Evolutionary conservation across 2,797 vertebrate species (phyloP).

Genomic region (Cyclopterus lumpus): DNA sequence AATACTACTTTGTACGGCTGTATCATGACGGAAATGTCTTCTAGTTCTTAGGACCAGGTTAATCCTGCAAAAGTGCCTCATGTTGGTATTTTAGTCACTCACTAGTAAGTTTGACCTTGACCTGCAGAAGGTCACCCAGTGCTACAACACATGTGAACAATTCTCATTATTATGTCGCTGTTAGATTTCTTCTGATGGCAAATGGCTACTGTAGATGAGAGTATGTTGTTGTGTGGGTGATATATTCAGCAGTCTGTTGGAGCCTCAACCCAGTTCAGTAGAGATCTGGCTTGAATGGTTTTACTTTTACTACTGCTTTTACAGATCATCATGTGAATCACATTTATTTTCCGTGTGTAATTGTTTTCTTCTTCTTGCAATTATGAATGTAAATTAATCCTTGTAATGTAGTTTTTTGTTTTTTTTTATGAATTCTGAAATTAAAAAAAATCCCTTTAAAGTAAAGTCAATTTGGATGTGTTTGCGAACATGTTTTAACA

Average conservation of each 20-base stretch:
- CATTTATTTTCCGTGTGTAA: background rate
- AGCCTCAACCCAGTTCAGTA: no score
- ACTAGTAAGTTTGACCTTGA: background rate
- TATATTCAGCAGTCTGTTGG: no score
- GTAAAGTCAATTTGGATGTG: background rate
- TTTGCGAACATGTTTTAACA: background rate
- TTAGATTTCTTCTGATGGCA: background rate
- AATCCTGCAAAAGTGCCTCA: background rate
- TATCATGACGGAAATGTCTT: background rate
- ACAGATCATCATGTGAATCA: no score
- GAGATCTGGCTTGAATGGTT: no score
- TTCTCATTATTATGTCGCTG: background rate
- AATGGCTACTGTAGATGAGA: no score
- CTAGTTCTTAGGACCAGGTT: no score
- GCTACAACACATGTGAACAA: background rate
- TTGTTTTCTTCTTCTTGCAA: background rate
- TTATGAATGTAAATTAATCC: conserved; percentile 9
- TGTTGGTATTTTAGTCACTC: background rate
- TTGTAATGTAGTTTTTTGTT: background rate
- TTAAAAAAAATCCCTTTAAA: background rate
- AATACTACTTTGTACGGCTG: background rate
- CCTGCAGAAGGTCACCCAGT: background rate
- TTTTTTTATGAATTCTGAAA: background rate
- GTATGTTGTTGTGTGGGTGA: no score
- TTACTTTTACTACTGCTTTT: no score